Evolutionary conservation across 37 sponge, comb jelly and placozoan species (phyloP).

Genomic region (Diacarnus erythraeanus): DNA sequence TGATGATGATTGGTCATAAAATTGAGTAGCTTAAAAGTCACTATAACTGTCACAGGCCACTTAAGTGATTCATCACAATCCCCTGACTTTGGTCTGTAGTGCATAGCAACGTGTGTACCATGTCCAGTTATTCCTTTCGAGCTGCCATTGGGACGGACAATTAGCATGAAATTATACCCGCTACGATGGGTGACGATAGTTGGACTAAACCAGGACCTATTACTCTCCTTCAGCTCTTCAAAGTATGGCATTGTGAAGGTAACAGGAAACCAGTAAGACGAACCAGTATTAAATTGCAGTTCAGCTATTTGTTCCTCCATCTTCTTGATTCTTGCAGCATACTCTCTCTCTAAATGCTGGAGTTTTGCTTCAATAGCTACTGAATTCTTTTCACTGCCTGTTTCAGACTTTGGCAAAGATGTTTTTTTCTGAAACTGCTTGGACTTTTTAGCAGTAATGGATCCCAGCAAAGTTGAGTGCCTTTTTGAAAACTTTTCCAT

Average conservation of each 20-base stretch:
- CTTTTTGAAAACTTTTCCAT: neutral
- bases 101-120: neutral
- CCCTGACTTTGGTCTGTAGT: neutral
- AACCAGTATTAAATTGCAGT: neutral
- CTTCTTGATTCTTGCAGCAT: neutral
- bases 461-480: neutral
- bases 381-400: no score
- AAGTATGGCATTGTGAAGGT: neutral
- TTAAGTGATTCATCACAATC: neutral
- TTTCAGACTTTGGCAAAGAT: neutral
- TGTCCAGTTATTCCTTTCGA: neutral
- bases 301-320: neutral
- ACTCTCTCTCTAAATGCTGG: neutral
- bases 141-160: neutral
- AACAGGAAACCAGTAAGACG: neutral
- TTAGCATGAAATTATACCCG: neutral
- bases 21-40: neutral
- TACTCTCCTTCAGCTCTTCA: neutral
- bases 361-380: neutral
- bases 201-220: neutral
- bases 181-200: neutral
- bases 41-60: neutral
- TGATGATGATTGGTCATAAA: neutral
- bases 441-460: neutral
- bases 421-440: neutral